These are phyloP conservation scores for Polyommatus icarus DNA, from an alignment of 2,888 invertebrate genomes.

Conservation along the genomic window DNA sequence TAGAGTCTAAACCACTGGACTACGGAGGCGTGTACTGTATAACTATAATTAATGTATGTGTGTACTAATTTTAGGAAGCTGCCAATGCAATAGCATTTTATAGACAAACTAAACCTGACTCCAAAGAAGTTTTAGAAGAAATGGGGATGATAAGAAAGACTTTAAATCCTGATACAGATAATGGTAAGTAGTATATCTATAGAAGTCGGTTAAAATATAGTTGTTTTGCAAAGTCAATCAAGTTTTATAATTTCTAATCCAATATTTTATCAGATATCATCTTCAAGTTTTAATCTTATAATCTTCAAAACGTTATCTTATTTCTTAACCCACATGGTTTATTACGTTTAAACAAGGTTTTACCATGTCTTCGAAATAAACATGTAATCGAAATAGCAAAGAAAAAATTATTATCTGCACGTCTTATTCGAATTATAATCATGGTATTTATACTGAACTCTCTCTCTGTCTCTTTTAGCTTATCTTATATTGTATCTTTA, in stretches of 20 bases:
- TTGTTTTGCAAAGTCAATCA: background rate
- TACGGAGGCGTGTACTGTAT: too few relatives aligned
- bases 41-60: too few relatives aligned
- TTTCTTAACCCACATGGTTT: background rate
- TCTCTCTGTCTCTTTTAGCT: too few relatives aligned
- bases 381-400: too few relatives aligned
- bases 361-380: too few relatives aligned
- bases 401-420: too few relatives aligned
- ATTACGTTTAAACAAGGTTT: background rate
- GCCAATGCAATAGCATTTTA: constrained; percentile 57
- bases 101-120: constrained; percentile 47
- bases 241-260: background rate
- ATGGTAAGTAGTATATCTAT: constrained; percentile 19
- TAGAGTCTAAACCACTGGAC: too few relatives aligned
- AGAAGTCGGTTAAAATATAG: too few relatives aligned
- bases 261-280: background rate
- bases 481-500: too few relatives aligned
- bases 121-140: constrained; percentile 54
- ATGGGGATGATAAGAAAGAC: constrained; percentile 49
- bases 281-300: background rate
- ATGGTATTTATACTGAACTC: too few relatives aligned
- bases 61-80: constrained; percentile 53
- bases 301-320: background rate
- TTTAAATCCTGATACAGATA: constrained; percentile 38
- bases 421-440: too few relatives aligned